Evolutionary conservation across 1,140 invertebrate species (phyloP).

Genomic region (Contarinia nasturtii): DNA sequence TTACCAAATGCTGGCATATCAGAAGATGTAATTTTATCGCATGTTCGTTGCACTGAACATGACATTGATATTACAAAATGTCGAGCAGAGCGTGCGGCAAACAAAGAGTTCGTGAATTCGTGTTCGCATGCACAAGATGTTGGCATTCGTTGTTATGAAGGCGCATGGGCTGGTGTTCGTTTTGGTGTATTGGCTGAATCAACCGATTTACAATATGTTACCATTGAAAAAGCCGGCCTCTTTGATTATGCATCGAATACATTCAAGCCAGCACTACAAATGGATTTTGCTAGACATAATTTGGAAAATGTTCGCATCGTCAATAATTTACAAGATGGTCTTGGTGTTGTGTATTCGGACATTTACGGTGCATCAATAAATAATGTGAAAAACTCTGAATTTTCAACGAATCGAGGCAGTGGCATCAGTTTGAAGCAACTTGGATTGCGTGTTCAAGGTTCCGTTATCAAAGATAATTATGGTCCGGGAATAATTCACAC

Average conservation of each 20-base stretch:
- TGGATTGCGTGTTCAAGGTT: constrained; percentile 58
- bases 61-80: constrained; percentile 86
- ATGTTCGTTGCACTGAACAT: constrained; percentile 76
- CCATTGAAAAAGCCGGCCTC: constrained; percentile 80
- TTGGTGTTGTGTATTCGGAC: constrained; percentile 77
- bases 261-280: constrained; percentile 85
- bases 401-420: constrained; percentile 67
- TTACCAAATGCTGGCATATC: constrained; percentile 57
- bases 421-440: constrained; percentile 78
- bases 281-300: constrained; percentile 88
- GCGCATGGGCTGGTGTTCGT: constrained; percentile 81
- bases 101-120: constrained; percentile 68
- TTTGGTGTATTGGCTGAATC: constrained; percentile 73
- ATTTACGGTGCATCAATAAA: constrained; percentile 69
- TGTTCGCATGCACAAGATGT: constrained; percentile 76
- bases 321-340: constrained; percentile 70
- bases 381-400: constrained; percentile 72
- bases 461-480: constrained; percentile 63
- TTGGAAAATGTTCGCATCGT: constrained; percentile 63
- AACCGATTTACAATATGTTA: constrained; percentile 70
- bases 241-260: constrained; percentile 79
- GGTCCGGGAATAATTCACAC: constrained; percentile 83
- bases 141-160: constrained; percentile 70
- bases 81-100: constrained; percentile 42
- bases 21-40: constrained; percentile 61